Evolutionary conservation across 2,797 vertebrate species (phyloP), one percentile per base, ranked within the genome.

Genomic region (Erithacus rubecula): DNA sequence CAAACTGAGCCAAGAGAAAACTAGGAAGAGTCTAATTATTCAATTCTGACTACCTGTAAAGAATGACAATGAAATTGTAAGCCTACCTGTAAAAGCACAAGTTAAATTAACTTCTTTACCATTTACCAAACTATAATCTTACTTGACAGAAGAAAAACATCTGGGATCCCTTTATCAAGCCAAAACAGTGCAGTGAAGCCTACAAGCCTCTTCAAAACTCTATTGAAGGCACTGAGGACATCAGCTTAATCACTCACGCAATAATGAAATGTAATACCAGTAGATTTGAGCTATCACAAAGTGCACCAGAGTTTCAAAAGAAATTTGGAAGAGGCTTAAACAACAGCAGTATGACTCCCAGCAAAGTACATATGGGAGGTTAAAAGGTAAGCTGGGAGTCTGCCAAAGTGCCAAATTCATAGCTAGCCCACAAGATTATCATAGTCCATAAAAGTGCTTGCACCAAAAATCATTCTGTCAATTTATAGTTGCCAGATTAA

Each of bases 361-460:
- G 46, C 68, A 55, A 84, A 63, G 41, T 77, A 82, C 29, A 90
- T 41, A 65, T 22, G 37, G 19, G 72, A 94, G 84, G 87, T 83
- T 80, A 96, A 92, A 89, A 95, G 79, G 92, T 93, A 92, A 96
- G 12, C 27, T 83, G 69, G 10, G 43, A 92, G 34, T 29, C 58
- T 92, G 89, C 44, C 82, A 86, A 87, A 72, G 23, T 60, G 46
- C n/a, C 84, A 91, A 76, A 88, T 72, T 82, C 67, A 84, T 32
- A 75, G 69, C 30, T 89, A 89, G 41, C 32, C 62, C 11, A 4
- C 22, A 53, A 76, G 63, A 81, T 76, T 79, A 67, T 63, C 85
- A 51, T 12, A 74, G 86, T 39, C 56, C 37, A 36, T 41, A 63
- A 72, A 81, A 95, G 19, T 56, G 37, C 53, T 36, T 69, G 82